A percentile compares a stretch with the other conserved stretches of the same genome.
Conservation (phyloP, 2,113 vertebrate species). For the Sorex fumeus region DNA sequence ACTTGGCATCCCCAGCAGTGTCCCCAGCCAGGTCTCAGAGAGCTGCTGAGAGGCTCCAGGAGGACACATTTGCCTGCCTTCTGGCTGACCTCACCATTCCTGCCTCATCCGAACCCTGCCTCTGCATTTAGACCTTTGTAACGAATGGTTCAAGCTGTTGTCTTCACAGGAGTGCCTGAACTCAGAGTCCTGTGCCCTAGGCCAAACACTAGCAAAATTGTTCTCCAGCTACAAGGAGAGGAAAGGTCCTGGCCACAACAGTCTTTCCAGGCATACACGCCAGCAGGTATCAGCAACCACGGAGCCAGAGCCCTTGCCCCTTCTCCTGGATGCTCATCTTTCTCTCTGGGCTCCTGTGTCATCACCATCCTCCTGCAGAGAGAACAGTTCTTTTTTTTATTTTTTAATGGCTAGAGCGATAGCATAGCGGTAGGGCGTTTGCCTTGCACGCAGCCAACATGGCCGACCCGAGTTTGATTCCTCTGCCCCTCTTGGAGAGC, state of each 20-base stretch:
- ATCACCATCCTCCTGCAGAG: background rate
- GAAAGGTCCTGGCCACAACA: background rate
- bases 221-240: background rate
- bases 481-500: too few relatives aligned
- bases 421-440: too few relatives aligned
- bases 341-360: background rate
- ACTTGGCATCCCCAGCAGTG: background rate
- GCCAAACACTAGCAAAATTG: background rate
- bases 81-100: fast-evolving
- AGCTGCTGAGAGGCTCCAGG: background rate
- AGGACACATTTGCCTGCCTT: background rate
- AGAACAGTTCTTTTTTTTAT: too few relatives aligned
- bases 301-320: background rate
- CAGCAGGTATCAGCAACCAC: background rate
- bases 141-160: background rate
- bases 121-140: background rate
- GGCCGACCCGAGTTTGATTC: too few relatives aligned
- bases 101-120: background rate
- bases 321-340: background rate
- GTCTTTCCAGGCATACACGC: background rate
- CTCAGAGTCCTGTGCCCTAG: background rate
- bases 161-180: background rate
- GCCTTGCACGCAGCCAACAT: too few relatives aligned
- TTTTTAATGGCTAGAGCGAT: too few relatives aligned
- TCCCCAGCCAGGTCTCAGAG: background rate